A percentile compares a stretch with the other conserved stretches of the same genome.
phyloP scores from a whole-genome alignment of 2,113 vertebrate genomes.

The Hiodon tergisus region DNA sequence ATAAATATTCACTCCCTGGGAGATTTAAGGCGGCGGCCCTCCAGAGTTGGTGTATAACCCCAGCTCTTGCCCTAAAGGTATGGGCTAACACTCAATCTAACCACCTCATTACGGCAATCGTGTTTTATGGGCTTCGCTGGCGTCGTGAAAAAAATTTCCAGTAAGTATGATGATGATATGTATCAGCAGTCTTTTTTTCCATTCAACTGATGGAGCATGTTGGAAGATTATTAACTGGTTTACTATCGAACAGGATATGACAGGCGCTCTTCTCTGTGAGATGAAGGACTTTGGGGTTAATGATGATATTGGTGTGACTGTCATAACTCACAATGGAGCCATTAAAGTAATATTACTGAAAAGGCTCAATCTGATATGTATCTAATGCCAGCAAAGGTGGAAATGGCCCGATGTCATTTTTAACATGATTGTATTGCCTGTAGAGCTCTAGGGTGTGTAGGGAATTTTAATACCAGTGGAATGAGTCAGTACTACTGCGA shows the following conservation, averaged over 20 bases:
- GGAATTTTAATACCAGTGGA: slow-evolving; percentile 35
- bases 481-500: neutral
- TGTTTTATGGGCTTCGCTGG: slow-evolving; percentile 44
- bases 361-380: slow-evolving; percentile 45
- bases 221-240: slow-evolving; percentile 55
- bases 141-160: slow-evolving; percentile 13
- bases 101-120: slow-evolving; percentile 52
- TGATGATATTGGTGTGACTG: slow-evolving; percentile 52
- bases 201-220: slow-evolving; percentile 20
- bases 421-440: slow-evolving; percentile 33
- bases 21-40: slow-evolving; percentile 23
- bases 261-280: slow-evolving; percentile 54
- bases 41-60: slow-evolving; percentile 34
- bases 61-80: slow-evolving; percentile 40
- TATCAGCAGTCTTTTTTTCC: slow-evolving; percentile 24
- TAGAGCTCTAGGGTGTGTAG: slow-evolving; percentile 30
- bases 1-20: slow-evolving; percentile 32
- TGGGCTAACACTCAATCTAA: slow-evolving; percentile 50
- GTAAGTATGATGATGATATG: slow-evolving; percentile 43
- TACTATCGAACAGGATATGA: slow-evolving; percentile 56
- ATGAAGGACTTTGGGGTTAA: slow-evolving; percentile 59
- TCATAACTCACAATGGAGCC: slow-evolving; percentile 64
- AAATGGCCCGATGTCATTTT: slow-evolving; percentile 35
- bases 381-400: slow-evolving; percentile 48
- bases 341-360: slow-evolving; percentile 59